Base-by-base conservation (phyloP, 2,797 vertebrate species). In the Cephalopachus bancanus region DNA sequence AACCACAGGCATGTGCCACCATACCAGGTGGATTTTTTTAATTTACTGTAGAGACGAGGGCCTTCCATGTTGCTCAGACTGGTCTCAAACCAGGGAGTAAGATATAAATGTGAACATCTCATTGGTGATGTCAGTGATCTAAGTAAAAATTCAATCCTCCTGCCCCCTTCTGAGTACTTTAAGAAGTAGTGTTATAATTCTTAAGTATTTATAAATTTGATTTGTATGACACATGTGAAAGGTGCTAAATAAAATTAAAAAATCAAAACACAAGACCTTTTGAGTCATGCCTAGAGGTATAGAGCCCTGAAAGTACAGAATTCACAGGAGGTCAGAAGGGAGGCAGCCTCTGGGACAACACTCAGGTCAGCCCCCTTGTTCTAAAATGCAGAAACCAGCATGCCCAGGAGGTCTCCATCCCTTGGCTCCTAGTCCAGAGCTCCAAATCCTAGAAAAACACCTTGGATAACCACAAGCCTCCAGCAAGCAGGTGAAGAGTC, bases 231-330 rank as follows among this genome's bases (percentile, higher is more conserved):
- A 67, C 71, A 55, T 37, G 49, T 37, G 19, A 90, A 78, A 97
- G 74, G n/a, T 44, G 84, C 30, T 76, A 95, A 94, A 89, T 90
- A 85, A 10, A 95, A 90, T 87, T 59, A 64, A 75, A 44, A 92
- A 90, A 74, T 59, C 20, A 86, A 84, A 92, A 20, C 26, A 51
- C 79, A 89, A 91, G 49, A 37, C 7, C 37, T 83, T 80, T 76
- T 76, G n/a, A 49, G 9, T 80, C 64, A 53, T 55, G 17, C 37
- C n/a, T 75, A 55, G 19, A 14, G 17, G 19, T 24, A 19, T 15
- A 91, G 67, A 80, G 11, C 24, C 24, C 10, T 24, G 22, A 44
- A 71, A 44, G 84, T 49, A 11, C 19, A 83, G 49, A 22, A 15
- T 74, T 28, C 1, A 0, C 17, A 28, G 33, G 49, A 16, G 28